A percentile compares a stretch with the other conserved stretches of the same genome.
Evolutionary conservation across 2,797 vertebrate genomes (phyloP).

Genomic region (Sebastes melanostomus): DNA sequence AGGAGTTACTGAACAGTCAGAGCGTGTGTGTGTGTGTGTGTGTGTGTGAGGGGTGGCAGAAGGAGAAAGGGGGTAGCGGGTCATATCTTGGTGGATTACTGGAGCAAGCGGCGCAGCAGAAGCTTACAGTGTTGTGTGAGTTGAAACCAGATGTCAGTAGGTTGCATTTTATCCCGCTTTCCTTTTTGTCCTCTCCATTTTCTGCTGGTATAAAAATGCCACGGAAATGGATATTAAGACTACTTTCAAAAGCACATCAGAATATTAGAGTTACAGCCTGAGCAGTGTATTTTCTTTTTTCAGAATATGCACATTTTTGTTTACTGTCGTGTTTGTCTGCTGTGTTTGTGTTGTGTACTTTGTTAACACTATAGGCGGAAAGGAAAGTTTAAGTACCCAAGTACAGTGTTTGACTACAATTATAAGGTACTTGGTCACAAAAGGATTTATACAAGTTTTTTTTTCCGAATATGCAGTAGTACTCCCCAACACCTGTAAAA

Average conservation of each 20-base stretch:
- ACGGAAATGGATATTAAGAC: slow-evolving; percentile 7
- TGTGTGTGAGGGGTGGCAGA: background rate
- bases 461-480: background rate
- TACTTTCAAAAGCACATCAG: background rate
- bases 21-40: background rate
- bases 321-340: background rate
- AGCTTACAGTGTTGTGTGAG: slow-evolving; percentile 27
- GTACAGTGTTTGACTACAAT: background rate
- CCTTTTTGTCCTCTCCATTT: slow-evolving; percentile 22
- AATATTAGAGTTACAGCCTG: background rate
- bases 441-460: background rate
- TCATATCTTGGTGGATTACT: slow-evolving; percentile 50
- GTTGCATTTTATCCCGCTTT: slow-evolving; percentile 31
- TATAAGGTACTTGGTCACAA: background rate
- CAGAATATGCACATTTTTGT: background rate
- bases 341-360: background rate
- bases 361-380: background rate
- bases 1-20: background rate
- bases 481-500: background rate
- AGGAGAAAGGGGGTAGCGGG: slow-evolving; percentile 4
- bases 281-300: background rate
- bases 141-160: slow-evolving; percentile 43
- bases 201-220: slow-evolving; percentile 7
- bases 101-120: background rate
- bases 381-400: background rate